Percentiles rank a stretch among this genome's conserved stretches.
These are phyloP conservation scores for Nannoperca obscura DNA, from an alignment of 2,797 vertebrate species.

Conservation along the genomic window DNA sequence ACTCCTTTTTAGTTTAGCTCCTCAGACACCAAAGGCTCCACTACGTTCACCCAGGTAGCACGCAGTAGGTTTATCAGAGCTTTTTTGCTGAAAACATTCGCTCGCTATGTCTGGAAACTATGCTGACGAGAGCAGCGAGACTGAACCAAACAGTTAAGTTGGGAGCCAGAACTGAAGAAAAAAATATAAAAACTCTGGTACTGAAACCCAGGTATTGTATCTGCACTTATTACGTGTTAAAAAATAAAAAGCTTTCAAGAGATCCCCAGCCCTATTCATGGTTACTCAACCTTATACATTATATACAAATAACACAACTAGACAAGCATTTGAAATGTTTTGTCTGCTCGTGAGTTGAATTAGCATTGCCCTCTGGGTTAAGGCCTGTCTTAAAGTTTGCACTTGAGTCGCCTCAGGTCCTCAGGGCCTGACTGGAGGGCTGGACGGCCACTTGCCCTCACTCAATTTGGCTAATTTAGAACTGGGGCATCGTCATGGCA, in stretches of 20 bases:
- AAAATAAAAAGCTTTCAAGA: not conserved
- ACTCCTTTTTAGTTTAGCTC: too few relatives aligned
- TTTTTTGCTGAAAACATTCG: not conserved
- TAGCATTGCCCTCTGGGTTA: conserved; percentile 13
- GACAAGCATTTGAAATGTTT: conserved; percentile 38
- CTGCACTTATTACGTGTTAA: not conserved
- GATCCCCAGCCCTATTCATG: conserved; percentile 17
- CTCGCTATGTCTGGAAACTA: not conserved
- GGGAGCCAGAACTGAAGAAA: not conserved
- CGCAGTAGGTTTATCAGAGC: not conserved
- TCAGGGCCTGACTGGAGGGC: conserved; percentile 2
- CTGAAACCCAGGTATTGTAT: not conserved
- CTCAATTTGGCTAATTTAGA: conserved; percentile 36
- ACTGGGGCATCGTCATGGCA: conserved; percentile 34
- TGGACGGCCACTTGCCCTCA: not conserved
- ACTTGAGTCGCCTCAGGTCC: conserved; percentile 11
- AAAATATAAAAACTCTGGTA: too few relatives aligned
- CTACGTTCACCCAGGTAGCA: not conserved
- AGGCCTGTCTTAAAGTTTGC: conserved; percentile 19
- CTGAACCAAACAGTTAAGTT: not conserved
- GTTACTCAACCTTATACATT: conserved; percentile 39
- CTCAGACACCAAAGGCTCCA: not conserved
- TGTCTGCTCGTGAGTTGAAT: conserved; percentile 19
- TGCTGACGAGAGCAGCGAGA: too few relatives aligned
- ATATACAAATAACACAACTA: conserved; percentile 49